Percentiles rank a stretch among this genome's conserved stretches.
These are phyloP conservation scores for Lethenteron camtschaticum DNA, from an alignment of 2,113 vertebrate genomes.

Conservation along the genomic window DNA sequence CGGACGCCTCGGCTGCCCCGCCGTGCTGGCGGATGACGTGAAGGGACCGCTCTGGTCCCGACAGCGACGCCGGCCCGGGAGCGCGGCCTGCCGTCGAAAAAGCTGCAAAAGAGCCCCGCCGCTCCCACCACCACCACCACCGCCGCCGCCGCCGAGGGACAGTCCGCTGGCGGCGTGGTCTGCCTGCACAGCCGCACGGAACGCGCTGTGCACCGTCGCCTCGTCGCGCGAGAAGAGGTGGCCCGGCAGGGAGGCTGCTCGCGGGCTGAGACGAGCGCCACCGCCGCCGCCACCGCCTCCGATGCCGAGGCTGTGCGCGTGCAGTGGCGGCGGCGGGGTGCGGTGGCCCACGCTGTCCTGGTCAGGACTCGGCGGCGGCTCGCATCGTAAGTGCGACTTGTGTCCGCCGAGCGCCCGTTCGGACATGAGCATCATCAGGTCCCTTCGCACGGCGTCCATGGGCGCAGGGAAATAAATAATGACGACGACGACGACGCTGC, in stretches of 20 bases:
- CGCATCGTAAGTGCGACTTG: neutral
- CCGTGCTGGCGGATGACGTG: too few species aligned
- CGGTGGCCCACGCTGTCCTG: too few species aligned
- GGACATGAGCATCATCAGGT: slow-evolving; percentile 4
- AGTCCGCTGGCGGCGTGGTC: neutral
- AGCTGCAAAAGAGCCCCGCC: neutral
- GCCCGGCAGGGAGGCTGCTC: neutral
- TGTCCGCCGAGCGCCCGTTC: neutral
- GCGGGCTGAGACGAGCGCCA: neutral
- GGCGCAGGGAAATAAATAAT: neutral
- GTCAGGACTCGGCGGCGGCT: too few species aligned
- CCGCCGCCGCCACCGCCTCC: neutral
- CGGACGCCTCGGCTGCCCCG: too few species aligned
- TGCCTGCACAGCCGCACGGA: neutral
- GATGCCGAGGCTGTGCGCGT: neutral
- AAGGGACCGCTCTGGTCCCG: too few species aligned
- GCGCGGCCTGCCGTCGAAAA: neutral
- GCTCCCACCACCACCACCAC: too few species aligned
- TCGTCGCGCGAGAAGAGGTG: slow-evolving; percentile 2
- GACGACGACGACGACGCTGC: too few species aligned
- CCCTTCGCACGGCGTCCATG: slow-evolving; percentile 5
- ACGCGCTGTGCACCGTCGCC: neutral
- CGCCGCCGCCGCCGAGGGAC: too few species aligned
- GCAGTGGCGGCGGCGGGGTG: neutral
- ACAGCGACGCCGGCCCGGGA: neutral